Conservation (phyloP, 2,113 vertebrate genomes). For the Sylvietta virens region DNA sequence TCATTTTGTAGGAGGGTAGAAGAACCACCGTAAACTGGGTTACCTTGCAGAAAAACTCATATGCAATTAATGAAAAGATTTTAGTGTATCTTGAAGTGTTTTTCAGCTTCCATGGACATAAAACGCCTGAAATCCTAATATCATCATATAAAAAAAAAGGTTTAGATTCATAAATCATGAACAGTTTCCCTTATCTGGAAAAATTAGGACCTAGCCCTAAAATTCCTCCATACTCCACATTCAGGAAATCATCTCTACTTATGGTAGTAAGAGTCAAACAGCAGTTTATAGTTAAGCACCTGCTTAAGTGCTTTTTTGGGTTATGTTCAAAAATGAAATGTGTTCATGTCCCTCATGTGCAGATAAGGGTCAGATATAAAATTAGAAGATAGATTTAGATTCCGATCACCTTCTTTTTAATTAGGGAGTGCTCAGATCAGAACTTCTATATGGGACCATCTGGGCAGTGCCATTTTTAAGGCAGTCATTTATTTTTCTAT, state of each 20-base stretch:
- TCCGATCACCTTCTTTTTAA: slow-evolving; percentile 36
- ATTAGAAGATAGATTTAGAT: slow-evolving; percentile 42
- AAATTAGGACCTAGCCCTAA: background rate
- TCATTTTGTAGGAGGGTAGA: background rate
- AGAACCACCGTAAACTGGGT: background rate
- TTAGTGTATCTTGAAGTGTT: background rate
- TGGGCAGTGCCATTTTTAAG: slow-evolving; percentile 35
- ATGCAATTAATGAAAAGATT: background rate
- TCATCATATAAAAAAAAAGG: background rate
- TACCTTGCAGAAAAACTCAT: background rate
- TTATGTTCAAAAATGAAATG: slow-evolving; percentile 46
- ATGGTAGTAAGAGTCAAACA: slow-evolving; percentile 3
- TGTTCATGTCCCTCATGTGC: background rate
- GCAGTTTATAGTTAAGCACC: slow-evolving; percentile 39
- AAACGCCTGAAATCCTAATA: background rate
- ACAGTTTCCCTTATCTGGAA: background rate
- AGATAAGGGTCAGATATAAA: slow-evolving; percentile 36
- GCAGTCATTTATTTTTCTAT: slow-evolving; percentile 45
- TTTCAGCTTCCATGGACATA: background rate
- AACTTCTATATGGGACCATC: slow-evolving; percentile 41
- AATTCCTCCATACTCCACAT: background rate
- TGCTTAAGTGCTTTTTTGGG: slow-evolving; percentile 57
- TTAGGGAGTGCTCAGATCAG: slow-evolving; percentile 15
- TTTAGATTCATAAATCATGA: background rate
- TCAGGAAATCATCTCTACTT: slow-evolving; percentile 40